Percentiles rank a stretch among this genome's conserved stretches.
phyloP scores from a whole-genome alignment of 2,797 vertebrate species.

The Ctenochaetus hawaiiensis region DNA sequence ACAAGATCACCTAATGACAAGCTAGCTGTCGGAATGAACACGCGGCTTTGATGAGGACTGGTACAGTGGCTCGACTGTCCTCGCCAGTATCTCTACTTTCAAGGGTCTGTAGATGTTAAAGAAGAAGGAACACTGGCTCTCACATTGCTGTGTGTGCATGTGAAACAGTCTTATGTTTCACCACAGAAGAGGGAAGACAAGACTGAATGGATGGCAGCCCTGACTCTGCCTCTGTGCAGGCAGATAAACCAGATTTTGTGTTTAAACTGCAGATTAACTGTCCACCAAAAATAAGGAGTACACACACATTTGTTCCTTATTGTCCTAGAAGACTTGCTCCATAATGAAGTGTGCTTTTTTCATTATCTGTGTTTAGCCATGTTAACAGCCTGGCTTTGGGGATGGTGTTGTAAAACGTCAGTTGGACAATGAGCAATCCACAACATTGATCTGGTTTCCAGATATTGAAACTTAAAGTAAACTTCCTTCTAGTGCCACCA shows the following conservation, averaged over 20 bases:
- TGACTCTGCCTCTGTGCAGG: constrained; percentile 22
- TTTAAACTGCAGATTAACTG: constrained; percentile 14
- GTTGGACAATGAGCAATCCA: not conserved
- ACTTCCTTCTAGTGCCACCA: no score
- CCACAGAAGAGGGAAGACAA: constrained; percentile 19
- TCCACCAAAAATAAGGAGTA: constrained; percentile 4
- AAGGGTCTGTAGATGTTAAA: constrained; percentile 65
- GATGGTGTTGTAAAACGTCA: not conserved
- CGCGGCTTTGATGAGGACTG: constrained; percentile 58
- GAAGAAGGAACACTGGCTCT: constrained; percentile 42
- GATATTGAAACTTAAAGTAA: no score
- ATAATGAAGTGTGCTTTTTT: not conserved
- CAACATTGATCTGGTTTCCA: no score
- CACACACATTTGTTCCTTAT: constrained; percentile 15
- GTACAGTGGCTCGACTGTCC: constrained; percentile 59
- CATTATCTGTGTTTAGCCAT: not conserved
- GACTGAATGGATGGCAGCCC: constrained; percentile 34
- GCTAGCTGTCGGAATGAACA: constrained; percentile 47
- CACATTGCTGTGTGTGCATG: constrained; percentile 50
- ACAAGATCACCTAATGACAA: constrained; percentile 70
- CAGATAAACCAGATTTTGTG: constrained; percentile 46
- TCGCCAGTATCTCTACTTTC: constrained; percentile 53
- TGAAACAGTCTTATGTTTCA: constrained; percentile 35
- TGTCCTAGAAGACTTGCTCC: constrained; percentile 9
- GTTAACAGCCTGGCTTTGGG: not conserved